A percentile compares a stretch with the other conserved stretches of the same genome.
Evolutionary conservation across 1,140 invertebrate species (phyloP).

Genomic region (Piezodorus guildinii): DNA sequence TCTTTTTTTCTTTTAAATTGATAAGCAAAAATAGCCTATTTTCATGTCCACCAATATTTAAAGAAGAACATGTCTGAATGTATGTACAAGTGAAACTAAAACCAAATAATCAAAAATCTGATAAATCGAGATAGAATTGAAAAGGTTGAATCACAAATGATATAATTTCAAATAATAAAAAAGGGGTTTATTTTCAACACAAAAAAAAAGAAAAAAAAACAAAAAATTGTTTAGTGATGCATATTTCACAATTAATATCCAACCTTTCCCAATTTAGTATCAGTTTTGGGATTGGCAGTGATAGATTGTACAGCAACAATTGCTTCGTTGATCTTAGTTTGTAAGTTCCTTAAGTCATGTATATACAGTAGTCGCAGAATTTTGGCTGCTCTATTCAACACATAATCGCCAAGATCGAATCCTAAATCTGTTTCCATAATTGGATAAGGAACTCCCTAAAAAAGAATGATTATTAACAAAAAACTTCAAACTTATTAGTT

Average conservation of each 20-base stretch:
- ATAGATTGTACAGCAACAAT: constrained; percentile 84
- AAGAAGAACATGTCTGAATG: too few species aligned
- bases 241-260: constrained; percentile 43
- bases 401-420: constrained; percentile 54
- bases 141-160: too few species aligned
- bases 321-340: constrained; percentile 88
- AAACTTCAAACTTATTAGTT: neutral
- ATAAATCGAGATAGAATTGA: too few species aligned
- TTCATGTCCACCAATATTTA: too few species aligned
- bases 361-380: constrained; percentile 81
- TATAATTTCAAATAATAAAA: too few species aligned
- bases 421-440: constrained; percentile 53
- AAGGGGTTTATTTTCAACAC: too few species aligned
- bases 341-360: constrained; percentile 77
- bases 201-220: too few species aligned
- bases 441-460: constrained; percentile 52
- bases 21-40: too few species aligned
- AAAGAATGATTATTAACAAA: neutral
- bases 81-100: too few species aligned
- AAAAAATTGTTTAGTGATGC: too few species aligned
- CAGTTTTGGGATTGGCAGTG: constrained; percentile 94
- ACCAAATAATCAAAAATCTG: too few species aligned
- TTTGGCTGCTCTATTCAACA: constrained; percentile 64
- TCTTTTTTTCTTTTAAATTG: too few species aligned
- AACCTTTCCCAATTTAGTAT: constrained; percentile 87